phyloP scores from a whole-genome alignment of 35 echinoderm and acorn worm species.

The Amphiura filiformis region DNA sequence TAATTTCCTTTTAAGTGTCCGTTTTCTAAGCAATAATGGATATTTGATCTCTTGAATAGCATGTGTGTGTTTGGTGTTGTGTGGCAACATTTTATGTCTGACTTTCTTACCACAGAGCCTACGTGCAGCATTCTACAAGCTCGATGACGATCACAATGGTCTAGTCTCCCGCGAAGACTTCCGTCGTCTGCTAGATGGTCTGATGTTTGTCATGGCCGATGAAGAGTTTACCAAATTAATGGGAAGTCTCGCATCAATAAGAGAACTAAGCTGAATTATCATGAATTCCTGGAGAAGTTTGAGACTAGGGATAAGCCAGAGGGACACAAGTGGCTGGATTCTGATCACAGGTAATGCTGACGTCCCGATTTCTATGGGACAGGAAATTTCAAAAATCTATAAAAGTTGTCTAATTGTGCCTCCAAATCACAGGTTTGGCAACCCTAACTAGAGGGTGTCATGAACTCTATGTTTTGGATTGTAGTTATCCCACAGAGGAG shows the following conservation, averaged over 20 bases:
- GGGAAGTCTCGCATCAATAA: constrained; percentile 62
- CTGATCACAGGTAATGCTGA: constrained; percentile 87
- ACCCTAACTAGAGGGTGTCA: too few relatives aligned
- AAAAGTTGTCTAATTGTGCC: too few relatives aligned
- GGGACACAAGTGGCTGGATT: constrained; percentile 91
- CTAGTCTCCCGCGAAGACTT: constrained; percentile 76
- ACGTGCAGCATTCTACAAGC: constrained; percentile 79
- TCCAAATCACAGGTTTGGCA: too few relatives aligned
- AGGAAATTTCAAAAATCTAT: too few relatives aligned
- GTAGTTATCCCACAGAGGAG: too few relatives aligned
- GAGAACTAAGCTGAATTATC: constrained; percentile 79
- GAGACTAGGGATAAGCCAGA: constrained; percentile 67
- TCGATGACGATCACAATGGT: constrained; percentile 96
- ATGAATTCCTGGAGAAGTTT: constrained; percentile 83
- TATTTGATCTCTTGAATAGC: too few relatives aligned
- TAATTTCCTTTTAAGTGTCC: too few relatives aligned
- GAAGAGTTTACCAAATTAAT: constrained; percentile 90
- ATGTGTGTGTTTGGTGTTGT: too few relatives aligned
- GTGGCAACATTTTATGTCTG: too few relatives aligned
- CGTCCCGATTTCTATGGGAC: too few relatives aligned
- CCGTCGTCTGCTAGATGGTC: constrained; percentile 65
- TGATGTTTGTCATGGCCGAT: constrained; percentile 86
- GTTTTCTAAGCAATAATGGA: too few relatives aligned
- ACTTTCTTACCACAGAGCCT: constrained; percentile 37
- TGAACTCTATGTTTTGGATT: too few relatives aligned